Conservation (phyloP, 1,140 invertebrate species). For the Cotesia chilonis region DNA sequence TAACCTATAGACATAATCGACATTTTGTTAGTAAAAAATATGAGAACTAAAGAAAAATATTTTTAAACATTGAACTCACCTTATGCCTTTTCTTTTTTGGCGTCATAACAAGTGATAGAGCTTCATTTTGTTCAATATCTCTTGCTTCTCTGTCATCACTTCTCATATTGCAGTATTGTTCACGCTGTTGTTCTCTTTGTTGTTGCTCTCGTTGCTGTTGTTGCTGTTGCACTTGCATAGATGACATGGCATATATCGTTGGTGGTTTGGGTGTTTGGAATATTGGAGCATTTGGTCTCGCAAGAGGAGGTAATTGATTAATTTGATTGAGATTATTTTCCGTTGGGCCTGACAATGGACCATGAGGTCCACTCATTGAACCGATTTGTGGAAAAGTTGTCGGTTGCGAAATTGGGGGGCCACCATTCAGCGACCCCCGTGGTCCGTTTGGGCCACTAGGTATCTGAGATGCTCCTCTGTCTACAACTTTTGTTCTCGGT, state of each 20-base stretch:
- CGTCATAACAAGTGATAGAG: conserved; percentile 90
- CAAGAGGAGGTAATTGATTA: conserved; percentile 74
- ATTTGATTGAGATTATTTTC: conserved; percentile 70
- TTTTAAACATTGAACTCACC: conserved; percentile 58
- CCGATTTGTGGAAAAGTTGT: conserved; percentile 64
- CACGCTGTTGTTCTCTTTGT: conserved; percentile 66
- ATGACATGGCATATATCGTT: conserved; percentile 64
- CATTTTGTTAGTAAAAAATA: conserved; percentile 39
- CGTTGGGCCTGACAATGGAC: conserved; percentile 60
- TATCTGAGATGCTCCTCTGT: conserved; percentile 68
- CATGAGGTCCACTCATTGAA: conserved; percentile 55
- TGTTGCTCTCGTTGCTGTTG: conserved; percentile 68
- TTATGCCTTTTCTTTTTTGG: conserved; percentile 97
- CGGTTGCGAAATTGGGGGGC: conserved; percentile 64
- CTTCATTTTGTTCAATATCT: conserved; percentile 90
- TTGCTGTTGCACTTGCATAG: conserved; percentile 72
- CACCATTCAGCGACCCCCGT: conserved; percentile 61
- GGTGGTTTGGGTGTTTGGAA: conserved; percentile 82
- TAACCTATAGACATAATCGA: conserved; percentile 67
- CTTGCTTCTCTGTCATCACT: conserved; percentile 70
- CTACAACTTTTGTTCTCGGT: conserved; percentile 80
- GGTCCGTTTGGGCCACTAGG: conserved; percentile 61
- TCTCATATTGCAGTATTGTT: conserved; percentile 73
- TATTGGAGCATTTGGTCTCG: conserved; percentile 75
- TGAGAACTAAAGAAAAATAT: background rate